These are phyloP conservation scores for Squalus acanthias DNA, from an alignment of 2,797 vertebrate genomes.

Conservation along the genomic window DNA sequence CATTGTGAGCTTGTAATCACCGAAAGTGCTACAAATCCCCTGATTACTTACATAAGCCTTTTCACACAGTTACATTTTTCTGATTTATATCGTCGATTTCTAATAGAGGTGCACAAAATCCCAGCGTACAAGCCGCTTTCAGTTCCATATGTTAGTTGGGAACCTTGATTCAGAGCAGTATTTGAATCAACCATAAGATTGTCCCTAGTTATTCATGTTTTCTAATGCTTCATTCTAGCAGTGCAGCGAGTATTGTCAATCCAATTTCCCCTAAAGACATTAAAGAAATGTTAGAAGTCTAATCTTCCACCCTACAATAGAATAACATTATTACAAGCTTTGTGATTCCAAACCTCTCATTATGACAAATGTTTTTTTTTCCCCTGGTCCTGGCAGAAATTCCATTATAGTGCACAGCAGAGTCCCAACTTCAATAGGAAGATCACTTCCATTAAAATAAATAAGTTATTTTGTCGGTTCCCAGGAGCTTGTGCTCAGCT, in stretches of 20 bases:
- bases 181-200: background rate
- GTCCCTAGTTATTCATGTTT: background rate
- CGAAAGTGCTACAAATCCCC: conserved; percentile 29
- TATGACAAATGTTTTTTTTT: background rate
- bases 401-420: conserved; percentile 24
- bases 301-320: conserved; percentile 13
- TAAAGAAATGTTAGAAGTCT: conserved; percentile 5
- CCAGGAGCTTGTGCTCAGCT: background rate
- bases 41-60: conserved; percentile 34
- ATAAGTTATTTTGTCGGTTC: conserved; percentile 11
- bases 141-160: background rate
- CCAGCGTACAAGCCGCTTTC: background rate
- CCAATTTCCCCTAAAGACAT: conserved; percentile 24
- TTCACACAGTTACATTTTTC: conserved; percentile 30
- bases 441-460: conserved; percentile 27
- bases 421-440: conserved; percentile 21
- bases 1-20: conserved; percentile 30
- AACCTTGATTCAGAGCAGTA: background rate
- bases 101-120: background rate
- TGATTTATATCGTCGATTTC: background rate
- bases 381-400: background rate
- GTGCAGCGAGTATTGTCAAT: conserved; percentile 21
- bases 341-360: conserved; percentile 18
- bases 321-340: conserved; percentile 31
- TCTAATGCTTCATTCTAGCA: background rate